These are phyloP conservation scores for Halichoeres trimaculatus DNA, from an alignment of 2,113 vertebrate species.

Conservation along the genomic window DNA sequence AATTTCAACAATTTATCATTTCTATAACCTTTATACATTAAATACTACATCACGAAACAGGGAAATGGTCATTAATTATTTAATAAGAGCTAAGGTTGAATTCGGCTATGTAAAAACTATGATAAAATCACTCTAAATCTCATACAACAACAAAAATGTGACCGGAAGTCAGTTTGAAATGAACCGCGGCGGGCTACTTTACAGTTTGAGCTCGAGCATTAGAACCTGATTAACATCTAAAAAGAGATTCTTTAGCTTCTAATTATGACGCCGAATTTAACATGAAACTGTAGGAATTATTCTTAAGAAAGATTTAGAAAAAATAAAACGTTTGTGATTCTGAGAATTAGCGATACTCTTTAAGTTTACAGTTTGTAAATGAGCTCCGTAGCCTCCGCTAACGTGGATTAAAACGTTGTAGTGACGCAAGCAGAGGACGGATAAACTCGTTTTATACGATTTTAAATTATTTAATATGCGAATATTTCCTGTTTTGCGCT, in stretches of 20 bases:
- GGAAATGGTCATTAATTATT: no score
- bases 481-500: accelerated
- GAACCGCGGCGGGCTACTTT: no score
- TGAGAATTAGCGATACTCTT: background rate
- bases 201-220: no score
- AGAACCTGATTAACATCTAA: no score
- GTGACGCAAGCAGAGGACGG: accelerated
- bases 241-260: no score
- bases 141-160: no score
- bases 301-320: background rate
- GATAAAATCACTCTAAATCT: no score
- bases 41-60: background rate
- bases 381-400: background rate
- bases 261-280: no score
- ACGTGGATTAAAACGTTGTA: no score
- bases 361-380: background rate
- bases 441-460: accelerated
- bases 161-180: no score
- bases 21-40: background rate
- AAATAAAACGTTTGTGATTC: no score
- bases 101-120: background rate
- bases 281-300: background rate
- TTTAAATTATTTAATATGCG: accelerated
- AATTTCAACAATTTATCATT: background rate
- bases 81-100: background rate